phyloP scores from a whole-genome alignment of 2,797 vertebrate species.

The Gallinago stenura region DNA sequence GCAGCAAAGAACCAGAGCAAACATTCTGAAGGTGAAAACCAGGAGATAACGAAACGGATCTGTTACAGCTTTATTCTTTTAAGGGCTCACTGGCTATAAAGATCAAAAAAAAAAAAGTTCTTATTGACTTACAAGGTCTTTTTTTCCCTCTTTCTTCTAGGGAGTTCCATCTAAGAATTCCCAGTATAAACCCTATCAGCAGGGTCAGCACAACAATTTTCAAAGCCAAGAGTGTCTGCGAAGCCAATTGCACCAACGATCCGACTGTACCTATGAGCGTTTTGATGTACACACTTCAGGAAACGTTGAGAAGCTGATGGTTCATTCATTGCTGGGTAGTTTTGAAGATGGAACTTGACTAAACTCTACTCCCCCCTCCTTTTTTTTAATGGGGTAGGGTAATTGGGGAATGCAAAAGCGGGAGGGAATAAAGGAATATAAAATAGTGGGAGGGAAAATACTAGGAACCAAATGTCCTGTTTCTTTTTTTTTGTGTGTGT shows the following conservation, averaged over 20 bases:
- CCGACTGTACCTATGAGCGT: not conserved
- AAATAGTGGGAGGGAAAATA: not conserved
- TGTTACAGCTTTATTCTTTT: not conserved
- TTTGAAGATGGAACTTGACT: conserved; percentile 55
- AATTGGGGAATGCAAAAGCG: not conserved
- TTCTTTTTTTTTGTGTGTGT: not conserved
- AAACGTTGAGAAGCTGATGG: not conserved
- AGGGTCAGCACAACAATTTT: conserved; percentile 68
- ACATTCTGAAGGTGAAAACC: not conserved
- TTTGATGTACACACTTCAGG: conserved; percentile 20
- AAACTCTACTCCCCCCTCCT: not conserved
- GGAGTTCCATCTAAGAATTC: conserved; percentile 55
- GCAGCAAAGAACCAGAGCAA: not conserved
- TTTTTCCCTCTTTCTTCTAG: not conserved
- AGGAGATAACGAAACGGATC: not conserved
- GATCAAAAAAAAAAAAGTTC: not conserved
- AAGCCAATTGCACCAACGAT: not conserved
- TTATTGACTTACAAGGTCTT: not conserved
- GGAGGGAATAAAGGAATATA: conserved; percentile 39
- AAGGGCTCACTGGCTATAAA: not conserved
- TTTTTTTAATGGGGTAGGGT: conserved; percentile 41
- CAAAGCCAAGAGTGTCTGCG: conserved; percentile 53
- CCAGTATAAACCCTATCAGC: conserved; percentile 40
- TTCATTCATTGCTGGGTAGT: conserved; percentile 42
- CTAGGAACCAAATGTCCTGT: not conserved